Base-by-base conservation (phyloP, 2,888 invertebrate species). In the Ophraella communa region DNA sequence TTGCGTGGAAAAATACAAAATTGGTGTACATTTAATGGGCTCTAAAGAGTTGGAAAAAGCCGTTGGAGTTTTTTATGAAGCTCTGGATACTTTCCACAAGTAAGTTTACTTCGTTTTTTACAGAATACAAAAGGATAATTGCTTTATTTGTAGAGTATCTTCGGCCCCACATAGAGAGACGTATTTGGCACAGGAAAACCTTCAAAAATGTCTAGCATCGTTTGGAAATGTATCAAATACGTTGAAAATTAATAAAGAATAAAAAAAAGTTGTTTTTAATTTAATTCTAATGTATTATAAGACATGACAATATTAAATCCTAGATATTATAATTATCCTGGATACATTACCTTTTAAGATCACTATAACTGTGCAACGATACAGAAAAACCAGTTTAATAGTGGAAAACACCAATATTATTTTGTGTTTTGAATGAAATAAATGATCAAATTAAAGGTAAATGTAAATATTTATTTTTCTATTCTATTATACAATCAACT, bases 121-220 rank as follows among this genome's bases (percentile, higher is more conserved):
- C 1, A 20, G 20, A 23, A 20, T 51, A 59, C 10, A 21, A 17
- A 27, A 47, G 10, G 27, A 21, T 49, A 11, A 10, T 21, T n/a
- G 20, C 24, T 49, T 39, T 27, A n/a, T 42, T 76, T 77, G 55
- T 64, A 82, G 85, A 59, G 81, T 88, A 21, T 91, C 88, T 0
- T 80, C 82, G 0, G 83, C 89, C 0, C 93, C 93, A 0, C 88
- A 91, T 70, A 85, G 86, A 45, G 88, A 88, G 63, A 89, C 90
- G 0, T 86, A 91, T 52, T 80, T 90, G 24, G 91, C 90, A 0
- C 91, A 93, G 79, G 91, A 91, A 74, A 86, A 89, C 0, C 79
- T 92, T 33, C 83, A 89, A 2, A 84, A 87, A 0, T 91, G 91
- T 75, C 86, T 87, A 72, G 87, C 89, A 0, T 82, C 86, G 44